A percentile compares a stretch with the other conserved stretches of the same genome.
Conservation (phyloP, 2,888 invertebrate genomes). For the Busseola fusca region DNA sequence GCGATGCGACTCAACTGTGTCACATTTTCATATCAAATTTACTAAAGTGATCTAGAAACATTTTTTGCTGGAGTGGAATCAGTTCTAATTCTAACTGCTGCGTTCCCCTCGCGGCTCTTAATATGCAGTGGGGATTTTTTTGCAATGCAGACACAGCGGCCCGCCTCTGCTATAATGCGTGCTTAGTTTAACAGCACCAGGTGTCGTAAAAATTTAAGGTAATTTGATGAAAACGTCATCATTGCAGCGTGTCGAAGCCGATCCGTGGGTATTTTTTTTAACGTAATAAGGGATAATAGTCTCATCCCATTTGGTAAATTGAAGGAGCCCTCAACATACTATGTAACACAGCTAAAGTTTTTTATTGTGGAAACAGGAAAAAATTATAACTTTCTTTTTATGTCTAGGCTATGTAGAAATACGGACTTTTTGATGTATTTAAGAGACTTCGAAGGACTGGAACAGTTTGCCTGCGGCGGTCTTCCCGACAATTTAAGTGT, state of each 20-base stretch:
- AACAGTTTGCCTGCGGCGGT: no score
- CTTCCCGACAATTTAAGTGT: no score
- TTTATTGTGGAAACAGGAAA: conserved; percentile 20
- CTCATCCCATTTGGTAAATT: conserved; percentile 55
- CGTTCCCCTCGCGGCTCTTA: no score
- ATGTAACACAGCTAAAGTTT: conserved; percentile 4
- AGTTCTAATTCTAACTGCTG: no score
- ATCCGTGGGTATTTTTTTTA: conserved; percentile 25
- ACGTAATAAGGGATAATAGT: conserved; percentile 47
- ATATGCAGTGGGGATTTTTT: neutral
- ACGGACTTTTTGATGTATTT: conserved; percentile 17
- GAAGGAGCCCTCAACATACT: conserved; percentile 23
- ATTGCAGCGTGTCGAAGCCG: conserved; percentile 13
- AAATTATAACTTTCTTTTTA: conserved; percentile 36
- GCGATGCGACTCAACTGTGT: no score
- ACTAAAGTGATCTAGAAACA: no score
- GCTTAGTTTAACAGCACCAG: conserved; percentile 24
- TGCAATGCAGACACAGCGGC: neutral
- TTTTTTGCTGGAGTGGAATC: no score
- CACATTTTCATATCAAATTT: no score
- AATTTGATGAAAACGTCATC: conserved; percentile 43
- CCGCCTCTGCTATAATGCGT: neutral
- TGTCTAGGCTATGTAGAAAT: conserved; percentile 29
- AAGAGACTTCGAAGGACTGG: no score
- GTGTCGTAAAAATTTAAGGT: conserved; percentile 41